These are phyloP conservation scores for Alexandromys fortis DNA, from an alignment of 2,113 vertebrate species.

Conservation along the genomic window DNA sequence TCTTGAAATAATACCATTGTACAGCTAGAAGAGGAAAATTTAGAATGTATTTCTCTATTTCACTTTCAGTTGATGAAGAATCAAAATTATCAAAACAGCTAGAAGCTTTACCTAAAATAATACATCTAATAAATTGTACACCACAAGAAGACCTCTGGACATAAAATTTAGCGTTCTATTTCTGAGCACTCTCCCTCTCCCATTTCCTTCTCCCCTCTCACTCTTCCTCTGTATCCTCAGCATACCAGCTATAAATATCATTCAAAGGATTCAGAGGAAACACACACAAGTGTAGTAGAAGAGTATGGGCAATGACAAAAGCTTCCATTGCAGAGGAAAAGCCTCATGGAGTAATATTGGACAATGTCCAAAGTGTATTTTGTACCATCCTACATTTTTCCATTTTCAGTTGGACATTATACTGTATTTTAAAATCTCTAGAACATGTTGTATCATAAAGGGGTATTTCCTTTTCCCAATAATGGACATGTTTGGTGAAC, in stretches of 20 bases:
- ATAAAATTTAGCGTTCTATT: constrained; percentile 53
- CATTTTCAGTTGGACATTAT: neutral
- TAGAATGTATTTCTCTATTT: constrained; percentile 31
- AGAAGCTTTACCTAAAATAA: constrained; percentile 24
- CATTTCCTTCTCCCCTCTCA: neutral
- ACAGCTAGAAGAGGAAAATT: constrained; percentile 55
- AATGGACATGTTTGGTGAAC: neutral
- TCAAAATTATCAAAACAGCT: constrained; percentile 53
- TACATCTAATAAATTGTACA: constrained; percentile 26
- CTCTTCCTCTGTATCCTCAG: neutral
- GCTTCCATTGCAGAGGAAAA: neutral
- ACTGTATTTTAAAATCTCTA: neutral
- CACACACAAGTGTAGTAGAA: neutral
- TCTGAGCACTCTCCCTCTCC: neutral
- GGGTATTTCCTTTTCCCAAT: neutral
- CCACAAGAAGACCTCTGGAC: constrained; percentile 10
- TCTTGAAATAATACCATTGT: constrained; percentile 57
- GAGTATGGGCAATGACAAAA: neutral
- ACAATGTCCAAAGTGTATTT: neutral
- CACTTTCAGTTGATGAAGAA: constrained; percentile 32
- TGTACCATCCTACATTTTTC: neutral
- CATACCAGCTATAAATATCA: too few relatives aligned
- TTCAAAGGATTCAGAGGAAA: neutral
- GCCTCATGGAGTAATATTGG: neutral
- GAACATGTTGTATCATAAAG: neutral